phyloP scores from a whole-genome alignment of 2,888 invertebrate genomes.

The Hydrotaea cyrtoneurina region DNA sequence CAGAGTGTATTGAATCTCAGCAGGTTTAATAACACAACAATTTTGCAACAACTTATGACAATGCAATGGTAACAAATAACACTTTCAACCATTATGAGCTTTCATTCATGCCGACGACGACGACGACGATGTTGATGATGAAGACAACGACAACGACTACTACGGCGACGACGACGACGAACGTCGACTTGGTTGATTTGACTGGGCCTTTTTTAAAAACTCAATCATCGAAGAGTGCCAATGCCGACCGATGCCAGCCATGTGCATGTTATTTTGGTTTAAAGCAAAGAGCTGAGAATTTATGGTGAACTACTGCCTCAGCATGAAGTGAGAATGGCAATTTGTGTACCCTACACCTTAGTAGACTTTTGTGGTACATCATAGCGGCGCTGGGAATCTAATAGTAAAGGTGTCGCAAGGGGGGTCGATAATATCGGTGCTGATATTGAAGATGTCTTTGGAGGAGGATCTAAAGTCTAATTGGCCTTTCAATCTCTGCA shows the following conservation, averaged over 20 bases:
- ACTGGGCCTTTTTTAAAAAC: slow-evolving; percentile 68
- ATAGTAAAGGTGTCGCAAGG: too few relatives aligned
- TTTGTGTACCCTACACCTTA: slow-evolving; percentile 35
- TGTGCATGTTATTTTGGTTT: slow-evolving; percentile 31
- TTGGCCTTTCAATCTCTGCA: too few relatives aligned
- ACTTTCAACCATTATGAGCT: slow-evolving; percentile 67
- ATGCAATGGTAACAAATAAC: slow-evolving; percentile 68
- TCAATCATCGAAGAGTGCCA: slow-evolving; percentile 54
- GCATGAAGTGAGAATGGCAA: slow-evolving; percentile 67
- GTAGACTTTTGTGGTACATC: too few relatives aligned
- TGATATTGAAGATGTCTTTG: too few relatives aligned
- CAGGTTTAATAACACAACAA: slow-evolving; percentile 79
- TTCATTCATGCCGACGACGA: slow-evolving; percentile 65
- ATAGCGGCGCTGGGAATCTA: too few relatives aligned
- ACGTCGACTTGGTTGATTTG: slow-evolving; percentile 47
- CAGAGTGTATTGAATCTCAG: slow-evolving; percentile 72
- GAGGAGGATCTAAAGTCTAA: too few relatives aligned
- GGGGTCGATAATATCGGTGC: too few relatives aligned
- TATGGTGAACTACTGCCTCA: slow-evolving; percentile 74
- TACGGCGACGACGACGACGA: not conserved
- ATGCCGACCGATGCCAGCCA: slow-evolving; percentile 1
- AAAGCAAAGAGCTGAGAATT: slow-evolving; percentile 73
- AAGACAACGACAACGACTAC: slow-evolving; percentile 18
- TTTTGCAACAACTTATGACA: slow-evolving; percentile 79
- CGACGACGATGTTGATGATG: slow-evolving; percentile 20